phyloP scores from a whole-genome alignment of 2,888 invertebrate species.

The Silvanus unidentatus region DNA sequence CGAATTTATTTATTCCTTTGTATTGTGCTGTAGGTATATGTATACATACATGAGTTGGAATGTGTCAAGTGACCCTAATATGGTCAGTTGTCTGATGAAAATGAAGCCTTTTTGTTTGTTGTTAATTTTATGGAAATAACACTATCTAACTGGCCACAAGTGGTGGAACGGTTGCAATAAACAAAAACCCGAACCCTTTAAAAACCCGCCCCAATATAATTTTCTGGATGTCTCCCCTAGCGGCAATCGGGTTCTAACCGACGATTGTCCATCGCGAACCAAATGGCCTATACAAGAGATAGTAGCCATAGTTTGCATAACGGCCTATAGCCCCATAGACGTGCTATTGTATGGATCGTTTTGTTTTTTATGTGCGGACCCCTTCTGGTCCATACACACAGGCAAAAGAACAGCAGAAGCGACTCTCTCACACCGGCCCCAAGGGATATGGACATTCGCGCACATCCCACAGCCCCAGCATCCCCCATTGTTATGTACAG shows the following conservation, averaged over 20 bases:
- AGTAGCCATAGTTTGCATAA: constrained; percentile 45
- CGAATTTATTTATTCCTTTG: no score
- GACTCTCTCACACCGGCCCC: no score
- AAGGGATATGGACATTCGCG: constrained; percentile 24
- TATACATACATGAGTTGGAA: no score
- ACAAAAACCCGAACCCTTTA: constrained; percentile 34
- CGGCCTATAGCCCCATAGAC: constrained; percentile 38
- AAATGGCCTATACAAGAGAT: constrained; percentile 42
- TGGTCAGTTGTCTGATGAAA: no score
- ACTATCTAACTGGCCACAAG: constrained; percentile 41
- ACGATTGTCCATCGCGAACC: constrained; percentile 42
- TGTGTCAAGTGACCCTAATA: no score
- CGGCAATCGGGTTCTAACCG: constrained; percentile 40
- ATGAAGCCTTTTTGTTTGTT: constrained; percentile 37
- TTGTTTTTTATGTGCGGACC: constrained; percentile 38
- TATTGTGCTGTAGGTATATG: no score
- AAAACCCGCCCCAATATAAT: constrained; percentile 39
- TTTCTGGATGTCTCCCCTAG: constrained; percentile 39
- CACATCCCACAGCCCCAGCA: constrained; percentile 23
- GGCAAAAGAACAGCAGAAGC: no score
- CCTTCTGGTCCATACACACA: constrained; percentile 34
- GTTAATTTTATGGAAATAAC: constrained; percentile 43
- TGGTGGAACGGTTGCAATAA: constrained; percentile 40
- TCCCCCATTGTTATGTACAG: constrained; percentile 9
- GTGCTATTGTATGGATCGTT: constrained; percentile 41